phyloP scores from a whole-genome alignment of 35 echinoderm and acorn worm species.

The Heliocidaris tuberculata region DNA sequence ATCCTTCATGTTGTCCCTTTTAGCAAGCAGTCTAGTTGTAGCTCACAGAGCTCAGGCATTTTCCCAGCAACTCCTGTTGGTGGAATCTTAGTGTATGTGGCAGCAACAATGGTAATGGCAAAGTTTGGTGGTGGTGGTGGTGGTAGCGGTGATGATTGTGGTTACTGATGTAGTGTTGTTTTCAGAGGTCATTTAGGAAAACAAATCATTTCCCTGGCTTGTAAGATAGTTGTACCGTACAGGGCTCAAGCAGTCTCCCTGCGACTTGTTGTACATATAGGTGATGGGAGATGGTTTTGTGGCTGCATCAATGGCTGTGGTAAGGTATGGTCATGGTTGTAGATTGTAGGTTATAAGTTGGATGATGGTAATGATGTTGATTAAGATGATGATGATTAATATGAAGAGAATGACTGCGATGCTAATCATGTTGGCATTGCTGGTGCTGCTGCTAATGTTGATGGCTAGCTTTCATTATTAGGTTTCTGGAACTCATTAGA shows the following conservation, averaged over 20 bases:
- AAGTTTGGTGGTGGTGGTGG: not conserved
- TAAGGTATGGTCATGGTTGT: too few species aligned
- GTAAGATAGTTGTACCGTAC: not conserved
- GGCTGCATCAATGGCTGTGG: not conserved
- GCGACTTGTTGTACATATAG: not conserved
- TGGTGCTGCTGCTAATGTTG: too few species aligned
- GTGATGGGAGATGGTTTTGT: not conserved
- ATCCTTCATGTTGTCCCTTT: not conserved
- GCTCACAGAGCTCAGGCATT: constrained; percentile 63
- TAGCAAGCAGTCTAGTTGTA: constrained; percentile 76
- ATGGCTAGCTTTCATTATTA: too few species aligned
- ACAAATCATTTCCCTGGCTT: not conserved
- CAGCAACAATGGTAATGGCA: too few species aligned
- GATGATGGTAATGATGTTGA: too few species aligned
- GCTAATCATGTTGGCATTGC: too few species aligned
- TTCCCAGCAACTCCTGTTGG: constrained; percentile 42
- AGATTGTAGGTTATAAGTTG: too few species aligned
- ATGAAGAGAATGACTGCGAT: too few species aligned
- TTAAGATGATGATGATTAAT: too few species aligned
- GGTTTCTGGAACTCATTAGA: too few species aligned
- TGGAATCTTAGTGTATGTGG: not conserved
- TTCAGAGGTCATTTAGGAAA: not conserved
- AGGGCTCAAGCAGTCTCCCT: not conserved
- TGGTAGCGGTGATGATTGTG: not conserved
- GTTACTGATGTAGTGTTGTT: not conserved